Conservation (phyloP, 1,140 invertebrate genomes). For the Drosophila triauraria region DNA sequence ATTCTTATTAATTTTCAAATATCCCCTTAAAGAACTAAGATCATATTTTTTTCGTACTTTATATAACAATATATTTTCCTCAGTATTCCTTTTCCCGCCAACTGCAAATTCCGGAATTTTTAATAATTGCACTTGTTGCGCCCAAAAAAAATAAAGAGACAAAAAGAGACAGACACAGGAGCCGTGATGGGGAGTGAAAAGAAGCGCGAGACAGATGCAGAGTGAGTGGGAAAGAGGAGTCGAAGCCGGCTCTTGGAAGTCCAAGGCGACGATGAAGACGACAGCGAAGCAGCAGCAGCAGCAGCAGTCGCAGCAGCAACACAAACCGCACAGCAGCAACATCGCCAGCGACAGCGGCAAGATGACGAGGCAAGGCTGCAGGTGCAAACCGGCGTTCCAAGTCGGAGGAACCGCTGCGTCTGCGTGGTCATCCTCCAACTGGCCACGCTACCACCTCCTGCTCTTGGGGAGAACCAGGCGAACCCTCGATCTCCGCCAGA, state of each 20-base stretch:
- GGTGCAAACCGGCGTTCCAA: constrained; percentile 63
- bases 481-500: constrained; percentile 24
- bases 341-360: constrained; percentile 49
- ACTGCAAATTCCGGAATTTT: constrained; percentile 75
- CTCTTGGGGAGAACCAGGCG: constrained; percentile 1
- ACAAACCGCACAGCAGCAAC: constrained; percentile 39
- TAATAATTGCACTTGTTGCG: constrained; percentile 84
- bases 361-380: constrained; percentile 81
- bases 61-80: neutral
- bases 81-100: constrained; percentile 23
- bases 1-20: neutral
- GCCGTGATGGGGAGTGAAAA: constrained; percentile 9
- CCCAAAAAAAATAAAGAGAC: constrained; percentile 59
- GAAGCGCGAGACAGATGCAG: constrained; percentile 35
- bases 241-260: constrained; percentile 62
- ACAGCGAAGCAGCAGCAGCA: constrained; percentile 58
- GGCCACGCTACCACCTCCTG: constrained; percentile 16
- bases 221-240: constrained; percentile 49
- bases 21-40: too few species aligned
- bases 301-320: constrained; percentile 38
- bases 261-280: constrained; percentile 79
- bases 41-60: too few species aligned
- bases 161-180: constrained; percentile 23
- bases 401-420: constrained; percentile 68
- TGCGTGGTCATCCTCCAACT: constrained; percentile 69